phyloP scores from a whole-genome alignment of 2,113 vertebrate species.

The Excalfactoria chinensis region DNA sequence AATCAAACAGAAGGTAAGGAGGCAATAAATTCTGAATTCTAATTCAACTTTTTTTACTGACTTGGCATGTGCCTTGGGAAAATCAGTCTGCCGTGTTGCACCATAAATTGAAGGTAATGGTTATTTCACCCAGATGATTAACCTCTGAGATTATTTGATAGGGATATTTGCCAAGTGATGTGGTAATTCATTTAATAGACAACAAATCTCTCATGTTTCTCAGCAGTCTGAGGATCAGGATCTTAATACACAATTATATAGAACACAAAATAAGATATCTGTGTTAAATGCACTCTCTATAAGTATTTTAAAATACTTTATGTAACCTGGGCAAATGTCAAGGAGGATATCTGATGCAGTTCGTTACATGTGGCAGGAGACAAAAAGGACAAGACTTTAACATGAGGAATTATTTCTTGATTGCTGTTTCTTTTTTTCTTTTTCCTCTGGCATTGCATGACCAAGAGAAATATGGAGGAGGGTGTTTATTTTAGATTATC shows the following conservation, averaged over 20 bases:
- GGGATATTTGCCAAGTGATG: background rate
- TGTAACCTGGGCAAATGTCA: background rate
- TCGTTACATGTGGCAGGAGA: background rate
- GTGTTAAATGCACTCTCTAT: background rate
- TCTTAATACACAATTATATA: background rate
- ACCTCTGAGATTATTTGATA: background rate
- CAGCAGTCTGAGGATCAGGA: background rate
- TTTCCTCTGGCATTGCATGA: background rate
- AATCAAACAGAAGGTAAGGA: background rate
- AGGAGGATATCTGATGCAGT: background rate
- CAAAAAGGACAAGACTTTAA: background rate
- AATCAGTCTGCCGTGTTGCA: background rate
- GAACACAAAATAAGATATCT: background rate
- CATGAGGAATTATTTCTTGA: background rate
- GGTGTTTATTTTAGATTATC: background rate
- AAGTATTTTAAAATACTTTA: background rate
- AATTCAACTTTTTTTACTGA: background rate
- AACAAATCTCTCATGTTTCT: background rate
- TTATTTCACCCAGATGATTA: background rate
- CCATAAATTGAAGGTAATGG: background rate
- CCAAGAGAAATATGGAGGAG: background rate
- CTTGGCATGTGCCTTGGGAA: slow-evolving; percentile 12
- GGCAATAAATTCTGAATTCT: background rate
- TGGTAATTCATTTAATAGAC: background rate
- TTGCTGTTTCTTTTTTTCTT: background rate